Evolutionary conservation across 2,797 vertebrate species (phyloP), one percentile per base, ranked within the genome.

Genomic region (Diglossa cyanea): DNA sequence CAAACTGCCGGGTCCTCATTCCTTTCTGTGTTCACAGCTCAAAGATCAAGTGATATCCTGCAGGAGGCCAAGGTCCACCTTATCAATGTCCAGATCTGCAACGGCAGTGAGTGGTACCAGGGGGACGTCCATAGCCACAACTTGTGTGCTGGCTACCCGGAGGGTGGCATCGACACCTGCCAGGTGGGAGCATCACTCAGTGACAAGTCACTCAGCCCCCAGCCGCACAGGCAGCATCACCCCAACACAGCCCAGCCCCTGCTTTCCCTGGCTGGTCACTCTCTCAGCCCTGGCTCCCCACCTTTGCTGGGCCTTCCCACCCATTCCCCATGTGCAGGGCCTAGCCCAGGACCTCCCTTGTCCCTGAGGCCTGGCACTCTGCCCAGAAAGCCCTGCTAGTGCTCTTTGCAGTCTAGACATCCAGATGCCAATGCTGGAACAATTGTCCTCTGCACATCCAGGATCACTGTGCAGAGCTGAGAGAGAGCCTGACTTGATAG

Each of bases 171-270:
- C 0, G 87, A 93, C 72, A 75, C 84, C 24, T 95, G 90, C 63
- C 94, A 95, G 93, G 92, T 93, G 88, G 44, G 83, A 78, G 55
- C 1, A 0, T 18, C 57, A 13, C 57, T 58, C 35, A 37, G 33
- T 54, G 6, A 13, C 1, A 1, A 30, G 25, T 13, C 58, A 10
- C n/a, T 51, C 8, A 2, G 20, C 2, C 13, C 33, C 40, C 61
- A 66, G 92, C 65, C 51, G 51, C 3, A 0, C 2, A 2, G 35
- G 13, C 19, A 26, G 30, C 23, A 7, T 18, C 0, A 0, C 33
- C 31, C 55, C 48, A 63, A 25, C 37, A n/a, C 24, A 39, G 20
- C 39, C 40, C 2, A 0, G 17, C 13, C 1, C 1, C 1, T 18
- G 31, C 77, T 86, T 28, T 50, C 26, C 48, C 44, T 21, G 14